phyloP scores from a whole-genome alignment of 2,888 invertebrate species.

The Morpho deidamia region DNA sequence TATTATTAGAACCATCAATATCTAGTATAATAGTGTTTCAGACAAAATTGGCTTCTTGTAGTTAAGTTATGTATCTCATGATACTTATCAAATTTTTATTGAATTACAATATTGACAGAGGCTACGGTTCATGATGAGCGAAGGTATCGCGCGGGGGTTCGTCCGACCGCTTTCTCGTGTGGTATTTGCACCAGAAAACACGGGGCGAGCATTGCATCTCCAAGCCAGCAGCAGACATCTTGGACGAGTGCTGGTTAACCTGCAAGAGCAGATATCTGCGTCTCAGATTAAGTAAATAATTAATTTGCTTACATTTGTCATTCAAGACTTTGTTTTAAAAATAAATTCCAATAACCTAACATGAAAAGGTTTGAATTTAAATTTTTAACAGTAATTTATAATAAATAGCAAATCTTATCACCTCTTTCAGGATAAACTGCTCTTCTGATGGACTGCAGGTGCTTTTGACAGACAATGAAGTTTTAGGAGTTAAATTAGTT shows the following conservation, averaged over 20 bases:
- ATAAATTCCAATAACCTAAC: too few species aligned
- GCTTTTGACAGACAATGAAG: slow-evolving; percentile 36
- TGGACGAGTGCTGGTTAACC: slow-evolving; percentile 42
- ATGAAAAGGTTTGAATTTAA: too few species aligned
- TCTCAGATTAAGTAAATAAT: slow-evolving; percentile 26
- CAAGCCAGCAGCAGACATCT: slow-evolving; percentile 32
- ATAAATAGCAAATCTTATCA: too few species aligned
- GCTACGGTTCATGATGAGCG: slow-evolving; percentile 37
- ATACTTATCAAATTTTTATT: too few species aligned
- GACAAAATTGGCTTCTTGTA: background rate
- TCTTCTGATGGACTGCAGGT: slow-evolving; percentile 20
- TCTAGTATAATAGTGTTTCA: background rate
- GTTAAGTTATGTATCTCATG: too few species aligned
- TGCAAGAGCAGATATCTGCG: slow-evolving; percentile 20
- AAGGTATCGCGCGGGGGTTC: slow-evolving; percentile 45
- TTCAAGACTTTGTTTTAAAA: too few species aligned
- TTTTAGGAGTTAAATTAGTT: slow-evolving; percentile 35
- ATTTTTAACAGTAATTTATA: too few species aligned
- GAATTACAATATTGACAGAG: slow-evolving; percentile 17
- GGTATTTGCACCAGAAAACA: slow-evolving; percentile 35
- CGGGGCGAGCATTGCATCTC: slow-evolving; percentile 42
- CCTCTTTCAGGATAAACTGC: slow-evolving; percentile 11
- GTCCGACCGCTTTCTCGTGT: slow-evolving; percentile 49
- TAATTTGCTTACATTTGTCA: too few species aligned
- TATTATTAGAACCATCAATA: too few species aligned